Conservation (phyloP, 2,113 vertebrate species). For the Ibidorhyncha struthersii region DNA sequence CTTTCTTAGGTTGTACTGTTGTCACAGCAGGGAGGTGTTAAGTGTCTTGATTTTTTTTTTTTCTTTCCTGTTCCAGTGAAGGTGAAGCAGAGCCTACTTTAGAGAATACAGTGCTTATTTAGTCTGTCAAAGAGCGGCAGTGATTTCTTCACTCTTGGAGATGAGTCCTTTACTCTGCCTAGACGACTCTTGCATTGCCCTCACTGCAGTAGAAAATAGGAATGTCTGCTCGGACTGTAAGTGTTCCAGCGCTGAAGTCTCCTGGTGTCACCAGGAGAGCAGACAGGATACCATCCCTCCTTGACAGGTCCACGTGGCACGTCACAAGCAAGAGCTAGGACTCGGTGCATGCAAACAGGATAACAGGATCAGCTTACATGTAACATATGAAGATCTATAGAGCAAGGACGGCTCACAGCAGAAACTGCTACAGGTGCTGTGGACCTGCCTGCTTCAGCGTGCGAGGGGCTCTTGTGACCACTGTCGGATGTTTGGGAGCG, state of each 20-base stretch:
- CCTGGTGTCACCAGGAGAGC: background rate
- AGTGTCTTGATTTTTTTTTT: background rate
- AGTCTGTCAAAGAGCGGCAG: background rate
- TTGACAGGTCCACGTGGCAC: accelerated
- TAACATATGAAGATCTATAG: accelerated
- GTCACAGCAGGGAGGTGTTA: background rate
- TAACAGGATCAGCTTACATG: background rate
- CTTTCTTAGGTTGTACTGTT: background rate
- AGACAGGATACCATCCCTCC: no score
- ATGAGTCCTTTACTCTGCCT: background rate
- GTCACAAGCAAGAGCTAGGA: background rate
- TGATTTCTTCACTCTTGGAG: background rate
- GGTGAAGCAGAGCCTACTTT: background rate
- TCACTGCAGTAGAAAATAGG: background rate
- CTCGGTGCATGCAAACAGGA: accelerated
- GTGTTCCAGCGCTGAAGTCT: background rate
- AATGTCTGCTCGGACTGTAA: background rate
- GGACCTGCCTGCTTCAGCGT: background rate
- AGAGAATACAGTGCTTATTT: background rate
- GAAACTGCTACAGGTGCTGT: background rate
- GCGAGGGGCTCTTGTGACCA: background rate
- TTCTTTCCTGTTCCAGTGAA: background rate
- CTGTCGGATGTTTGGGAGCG: background rate
- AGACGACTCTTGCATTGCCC: background rate
- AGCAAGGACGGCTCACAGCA: background rate